phyloP scores from a whole-genome alignment of 2,113 vertebrate species.

The Emberiza fucata region DNA sequence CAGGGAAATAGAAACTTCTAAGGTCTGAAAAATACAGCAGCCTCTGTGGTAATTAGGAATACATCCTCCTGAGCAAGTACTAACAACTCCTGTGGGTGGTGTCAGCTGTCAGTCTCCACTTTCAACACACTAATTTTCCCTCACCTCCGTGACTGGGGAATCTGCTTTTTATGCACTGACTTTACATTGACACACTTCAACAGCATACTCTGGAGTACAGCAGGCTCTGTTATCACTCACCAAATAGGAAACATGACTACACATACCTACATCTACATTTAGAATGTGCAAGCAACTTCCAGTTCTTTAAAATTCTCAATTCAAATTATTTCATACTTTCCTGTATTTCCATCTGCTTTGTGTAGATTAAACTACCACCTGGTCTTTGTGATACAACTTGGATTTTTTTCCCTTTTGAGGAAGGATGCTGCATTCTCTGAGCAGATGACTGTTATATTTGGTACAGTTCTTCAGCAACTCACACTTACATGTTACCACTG shows the following conservation, averaged over 20 bases:
- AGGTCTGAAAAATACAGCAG: neutral
- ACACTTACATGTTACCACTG: neutral
- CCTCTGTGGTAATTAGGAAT: neutral
- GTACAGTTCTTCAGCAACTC: neutral
- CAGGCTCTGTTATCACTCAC: neutral
- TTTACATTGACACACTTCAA: neutral
- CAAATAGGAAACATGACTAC: neutral
- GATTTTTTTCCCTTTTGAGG: neutral
- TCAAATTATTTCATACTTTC: neutral
- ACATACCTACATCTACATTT: neutral
- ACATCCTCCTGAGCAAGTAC: neutral
- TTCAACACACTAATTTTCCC: neutral
- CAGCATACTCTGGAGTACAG: neutral
- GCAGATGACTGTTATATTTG: neutral
- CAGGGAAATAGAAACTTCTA: neutral
- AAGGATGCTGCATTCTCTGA: neutral
- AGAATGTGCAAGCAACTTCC: neutral
- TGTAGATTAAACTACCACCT: neutral
- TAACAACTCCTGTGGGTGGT: neutral
- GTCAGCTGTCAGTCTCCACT: neutral
- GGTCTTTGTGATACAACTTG: neutral
- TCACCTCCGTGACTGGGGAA: neutral
- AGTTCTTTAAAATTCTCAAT: neutral
- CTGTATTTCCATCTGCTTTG: neutral
- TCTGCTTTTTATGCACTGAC: neutral